A percentile compares a stretch with the other conserved stretches of the same genome.
Evolutionary conservation across 1,140 invertebrate species (phyloP).

Genomic region (Trichogramma pretiosum): DNA sequence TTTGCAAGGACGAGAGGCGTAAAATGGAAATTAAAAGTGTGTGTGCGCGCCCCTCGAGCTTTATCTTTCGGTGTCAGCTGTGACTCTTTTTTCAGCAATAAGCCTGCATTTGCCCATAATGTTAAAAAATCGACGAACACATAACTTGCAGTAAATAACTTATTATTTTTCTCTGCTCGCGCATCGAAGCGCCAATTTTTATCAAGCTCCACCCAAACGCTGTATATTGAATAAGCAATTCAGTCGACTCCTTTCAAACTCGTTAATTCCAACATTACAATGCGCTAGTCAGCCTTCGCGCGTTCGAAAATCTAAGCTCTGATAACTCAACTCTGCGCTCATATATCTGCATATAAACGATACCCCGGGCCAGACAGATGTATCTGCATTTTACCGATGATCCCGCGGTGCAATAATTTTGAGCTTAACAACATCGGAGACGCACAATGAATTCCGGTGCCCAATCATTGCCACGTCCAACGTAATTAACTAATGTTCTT

Average conservation of each 20-base stretch:
- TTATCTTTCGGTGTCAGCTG: conserved; percentile 15
- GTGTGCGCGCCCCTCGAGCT: too few relatives aligned
- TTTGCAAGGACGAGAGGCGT: neutral
- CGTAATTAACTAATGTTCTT: conserved; percentile 48
- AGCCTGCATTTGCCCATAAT: neutral
- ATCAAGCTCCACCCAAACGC: too few relatives aligned
- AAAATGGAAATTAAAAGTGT: conserved; percentile 2
- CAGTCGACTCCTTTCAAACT: too few relatives aligned
- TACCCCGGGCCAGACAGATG: conserved; percentile 42
- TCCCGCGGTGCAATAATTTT: conserved; percentile 43
- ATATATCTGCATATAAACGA: too few relatives aligned
- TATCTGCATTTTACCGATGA: conserved; percentile 44
- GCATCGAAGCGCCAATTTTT: neutral
- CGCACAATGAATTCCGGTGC: too few relatives aligned
- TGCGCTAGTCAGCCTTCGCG: neutral
- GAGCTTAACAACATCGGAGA: conserved; percentile 39
- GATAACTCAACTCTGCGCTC: too few relatives aligned
- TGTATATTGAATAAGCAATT: too few relatives aligned
- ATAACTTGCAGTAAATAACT: neutral
- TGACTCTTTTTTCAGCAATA: neutral
- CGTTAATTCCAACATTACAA: too few relatives aligned
- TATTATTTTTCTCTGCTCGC: neutral
- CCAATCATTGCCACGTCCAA: conserved; percentile 43
- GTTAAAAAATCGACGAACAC: conserved; percentile 10
- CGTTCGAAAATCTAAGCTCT: neutral